Conservation (phyloP, 30 jellyfish, hydroid and myxozoan genomes). For the Morbakka virulenta region DNA sequence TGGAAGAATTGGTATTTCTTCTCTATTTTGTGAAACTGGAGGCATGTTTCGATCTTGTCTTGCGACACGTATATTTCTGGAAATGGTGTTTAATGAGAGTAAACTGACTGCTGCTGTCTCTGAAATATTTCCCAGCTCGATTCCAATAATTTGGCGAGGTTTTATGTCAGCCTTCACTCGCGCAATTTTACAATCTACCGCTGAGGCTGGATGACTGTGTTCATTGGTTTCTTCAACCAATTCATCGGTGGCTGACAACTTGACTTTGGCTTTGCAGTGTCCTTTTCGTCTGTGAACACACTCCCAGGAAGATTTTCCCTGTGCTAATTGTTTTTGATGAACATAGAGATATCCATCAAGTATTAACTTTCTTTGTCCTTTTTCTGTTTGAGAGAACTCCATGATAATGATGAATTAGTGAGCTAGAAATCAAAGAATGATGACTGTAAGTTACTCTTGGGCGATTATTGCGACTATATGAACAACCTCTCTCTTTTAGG, state of each 20-base stretch:
- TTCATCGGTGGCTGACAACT: neutral
- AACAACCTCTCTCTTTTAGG: too few relatives aligned
- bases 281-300: conserved; percentile 21
- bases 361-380: neutral
- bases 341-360: too few relatives aligned
- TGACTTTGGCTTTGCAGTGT: conserved; percentile 31
- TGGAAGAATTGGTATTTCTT: too few relatives aligned
- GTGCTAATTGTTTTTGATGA: conserved; percentile 17
- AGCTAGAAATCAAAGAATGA: too few relatives aligned
- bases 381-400: neutral
- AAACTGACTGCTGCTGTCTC: neutral
- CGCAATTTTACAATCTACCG: neutral
- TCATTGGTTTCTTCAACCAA: conserved; percentile 1
- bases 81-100: too few relatives aligned
- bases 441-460: too few relatives aligned
- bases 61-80: too few relatives aligned
- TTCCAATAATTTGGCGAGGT: too few relatives aligned
- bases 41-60: too few relatives aligned
- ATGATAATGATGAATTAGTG: too few relatives aligned
- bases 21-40: too few relatives aligned
- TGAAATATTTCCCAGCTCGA: conserved; percentile 9
- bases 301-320: conserved; percentile 10
- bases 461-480: too few relatives aligned
- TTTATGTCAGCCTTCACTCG: neutral
- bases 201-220: conserved; percentile 13